Percentiles rank a stretch among this genome's conserved stretches.
Conservation (phyloP, 2,113 vertebrate genomes). For the Pseudolaguvia tuberculata region DNA sequence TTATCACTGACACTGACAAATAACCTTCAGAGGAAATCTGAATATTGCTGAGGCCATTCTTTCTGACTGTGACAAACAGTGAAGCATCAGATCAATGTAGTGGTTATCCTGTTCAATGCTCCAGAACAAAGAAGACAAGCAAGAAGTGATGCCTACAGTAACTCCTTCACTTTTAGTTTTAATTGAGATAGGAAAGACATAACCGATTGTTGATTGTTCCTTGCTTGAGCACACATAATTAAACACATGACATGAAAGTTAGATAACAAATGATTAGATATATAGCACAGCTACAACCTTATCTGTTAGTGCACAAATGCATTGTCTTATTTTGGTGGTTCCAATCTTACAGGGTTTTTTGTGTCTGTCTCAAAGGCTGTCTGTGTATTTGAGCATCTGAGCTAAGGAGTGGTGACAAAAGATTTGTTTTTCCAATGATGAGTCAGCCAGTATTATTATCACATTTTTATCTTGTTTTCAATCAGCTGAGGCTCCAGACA, state of each 20-base stretch:
- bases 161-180: not conserved
- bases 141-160: not conserved
- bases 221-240: not conserved
- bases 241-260: not conserved
- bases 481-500: not conserved
- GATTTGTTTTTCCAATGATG: not conserved
- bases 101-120: conserved; percentile 29
- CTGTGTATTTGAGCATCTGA: conserved; percentile 4
- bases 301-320: not conserved
- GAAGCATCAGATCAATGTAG: conserved; percentile 48
- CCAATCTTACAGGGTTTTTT: conserved; percentile 3
- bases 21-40: conserved; percentile 53
- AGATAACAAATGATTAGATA: not conserved
- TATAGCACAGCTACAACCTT: not conserved
- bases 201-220: not conserved
- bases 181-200: conserved; percentile 7
- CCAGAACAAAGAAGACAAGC: conserved; percentile 22
- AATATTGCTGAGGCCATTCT: conserved; percentile 56
- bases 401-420: conserved; percentile 16
- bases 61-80: conserved; percentile 49
- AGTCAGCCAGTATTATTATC: not conserved
- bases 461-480: not conserved
- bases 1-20: conserved; percentile 53
- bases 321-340: not conserved
- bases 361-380: not conserved